Evolutionary conservation across 2,113 vertebrate species (phyloP).

Genomic region (Ailuropoda melanoleuca): DNA sequence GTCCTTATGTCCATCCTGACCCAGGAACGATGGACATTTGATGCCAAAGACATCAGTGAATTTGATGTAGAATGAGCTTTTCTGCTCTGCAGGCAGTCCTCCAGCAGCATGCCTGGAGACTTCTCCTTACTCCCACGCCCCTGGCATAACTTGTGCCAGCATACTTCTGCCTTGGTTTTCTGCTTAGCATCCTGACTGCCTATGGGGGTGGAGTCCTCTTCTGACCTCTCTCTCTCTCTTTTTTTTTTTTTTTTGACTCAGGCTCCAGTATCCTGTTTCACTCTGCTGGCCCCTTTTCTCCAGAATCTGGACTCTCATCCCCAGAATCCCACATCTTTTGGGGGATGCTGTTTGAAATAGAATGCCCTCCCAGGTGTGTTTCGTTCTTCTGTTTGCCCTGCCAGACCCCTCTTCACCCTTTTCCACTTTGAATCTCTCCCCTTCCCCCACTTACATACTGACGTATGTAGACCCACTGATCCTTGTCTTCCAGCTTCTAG

Average conservation of each 20-base stretch:
- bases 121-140: background rate
- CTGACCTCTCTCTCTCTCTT: background rate
- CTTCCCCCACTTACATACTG: background rate
- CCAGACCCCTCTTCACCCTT: background rate
- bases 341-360: background rate
- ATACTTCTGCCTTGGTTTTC: background rate
- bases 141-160: background rate
- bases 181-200: conserved; percentile 20
- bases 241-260: background rate
- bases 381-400: background rate
- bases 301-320: background rate
- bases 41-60: background rate
- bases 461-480: background rate
- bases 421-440: background rate
- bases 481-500: background rate
- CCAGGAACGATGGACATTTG: background rate
- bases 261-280: background rate
- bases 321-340: background rate
- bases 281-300: background rate
- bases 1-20: background rate
- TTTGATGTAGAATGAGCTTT: background rate
- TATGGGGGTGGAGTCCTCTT: background rate
- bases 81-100: background rate
- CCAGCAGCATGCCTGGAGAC: background rate
- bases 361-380: background rate